A percentile compares a stretch with the other conserved stretches of the same genome.
These are phyloP conservation scores for Melinopterus prodromus DNA, from an alignment of 2,888 invertebrate genomes.

Conservation along the genomic window DNA sequence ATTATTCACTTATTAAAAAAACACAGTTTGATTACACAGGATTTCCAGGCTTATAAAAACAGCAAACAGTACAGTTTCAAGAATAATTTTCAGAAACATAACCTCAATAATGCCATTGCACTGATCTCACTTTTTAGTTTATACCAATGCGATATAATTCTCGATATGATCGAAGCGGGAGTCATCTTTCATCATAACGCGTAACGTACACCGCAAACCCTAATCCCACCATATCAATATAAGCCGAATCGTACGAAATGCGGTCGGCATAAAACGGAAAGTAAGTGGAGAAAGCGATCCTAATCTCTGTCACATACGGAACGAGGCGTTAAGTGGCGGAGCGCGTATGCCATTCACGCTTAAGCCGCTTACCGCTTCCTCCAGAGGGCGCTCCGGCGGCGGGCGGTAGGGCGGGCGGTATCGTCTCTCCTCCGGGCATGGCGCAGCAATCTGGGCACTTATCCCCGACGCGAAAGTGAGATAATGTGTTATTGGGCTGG, in stretches of 20 bases:
- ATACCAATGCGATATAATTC: too few species aligned
- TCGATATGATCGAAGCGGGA: background rate
- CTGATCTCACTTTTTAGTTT: too few species aligned
- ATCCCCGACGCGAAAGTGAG: slow-evolving; percentile 54
- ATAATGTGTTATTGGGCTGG: slow-evolving; percentile 55
- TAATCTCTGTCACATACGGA: slow-evolving; percentile 31
- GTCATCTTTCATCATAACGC: background rate
- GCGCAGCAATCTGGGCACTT: slow-evolving; percentile 48
- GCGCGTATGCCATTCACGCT: slow-evolving; percentile 29
- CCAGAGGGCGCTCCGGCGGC: background rate
- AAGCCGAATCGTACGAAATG: background rate
- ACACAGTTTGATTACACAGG: too few species aligned
- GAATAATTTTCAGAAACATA: too few species aligned
- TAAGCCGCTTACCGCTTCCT: background rate
- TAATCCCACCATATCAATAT: background rate
- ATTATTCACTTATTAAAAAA: too few species aligned
- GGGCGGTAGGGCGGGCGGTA: background rate
- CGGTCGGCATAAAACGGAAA: background rate
- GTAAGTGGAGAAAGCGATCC: slow-evolving; percentile 19
- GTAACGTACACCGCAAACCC: background rate
- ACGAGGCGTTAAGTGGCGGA: slow-evolving; percentile 40
- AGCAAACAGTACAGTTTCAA: too few species aligned
- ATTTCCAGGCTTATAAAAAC: too few species aligned
- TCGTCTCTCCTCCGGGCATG: background rate
- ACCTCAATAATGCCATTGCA: too few species aligned